phyloP scores from a whole-genome alignment of 2,888 invertebrate species.

The Neuroscelio doddi region DNA sequence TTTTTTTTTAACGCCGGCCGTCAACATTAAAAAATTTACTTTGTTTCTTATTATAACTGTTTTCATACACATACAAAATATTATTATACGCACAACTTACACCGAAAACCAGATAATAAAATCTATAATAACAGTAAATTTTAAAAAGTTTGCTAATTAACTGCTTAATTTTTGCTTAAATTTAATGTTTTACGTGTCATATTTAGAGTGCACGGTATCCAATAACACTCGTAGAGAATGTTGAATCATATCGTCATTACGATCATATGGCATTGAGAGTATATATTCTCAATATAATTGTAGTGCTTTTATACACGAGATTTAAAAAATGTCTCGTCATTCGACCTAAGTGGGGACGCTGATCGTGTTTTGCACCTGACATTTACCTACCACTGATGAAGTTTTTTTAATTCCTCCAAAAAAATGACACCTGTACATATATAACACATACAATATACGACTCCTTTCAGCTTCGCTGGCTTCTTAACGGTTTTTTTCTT shows the following conservation, averaged over 20 bases:
- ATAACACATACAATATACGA: neutral
- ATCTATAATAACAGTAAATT: too few relatives aligned
- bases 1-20: too few relatives aligned
- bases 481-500: slow-evolving; percentile 5
- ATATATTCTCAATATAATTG: slow-evolving; percentile 27
- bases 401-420: slow-evolving; percentile 55
- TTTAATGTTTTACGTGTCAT: too few relatives aligned
- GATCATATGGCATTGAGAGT: slow-evolving; percentile 13
- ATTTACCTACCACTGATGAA: slow-evolving; percentile 62
- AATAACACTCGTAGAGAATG: neutral
- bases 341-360: slow-evolving; percentile 64
- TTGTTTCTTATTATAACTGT: too few relatives aligned
- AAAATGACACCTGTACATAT: slow-evolving; percentile 45
- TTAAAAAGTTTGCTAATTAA: too few relatives aligned
- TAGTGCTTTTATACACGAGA: slow-evolving; percentile 8
- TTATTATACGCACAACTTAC: too few relatives aligned
- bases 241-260: slow-evolving; percentile 17
- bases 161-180: too few relatives aligned
- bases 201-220: too few relatives aligned
- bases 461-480: neutral
- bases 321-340: slow-evolving; percentile 69
- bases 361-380: slow-evolving; percentile 65
- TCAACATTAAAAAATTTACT: too few relatives aligned
- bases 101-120: too few relatives aligned
- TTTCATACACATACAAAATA: too few relatives aligned